Evolutionary conservation across 64 coral and sea anemone genomes (phyloP).

Genomic region (Pocillopora damicornis): DNA sequence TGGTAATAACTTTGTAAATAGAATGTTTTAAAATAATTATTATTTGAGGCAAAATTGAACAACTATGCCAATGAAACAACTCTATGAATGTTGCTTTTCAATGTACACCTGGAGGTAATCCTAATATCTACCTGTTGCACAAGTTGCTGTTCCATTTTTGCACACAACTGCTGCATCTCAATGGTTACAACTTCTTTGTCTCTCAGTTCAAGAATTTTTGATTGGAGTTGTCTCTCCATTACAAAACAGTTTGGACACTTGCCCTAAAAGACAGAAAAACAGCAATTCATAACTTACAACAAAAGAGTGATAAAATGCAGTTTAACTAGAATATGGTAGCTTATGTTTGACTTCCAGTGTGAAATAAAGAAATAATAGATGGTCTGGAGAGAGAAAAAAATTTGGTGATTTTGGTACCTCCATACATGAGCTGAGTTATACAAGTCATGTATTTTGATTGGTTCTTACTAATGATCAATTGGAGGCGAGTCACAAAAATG

Average conservation of each 20-base stretch:
- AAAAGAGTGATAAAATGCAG: not conserved
- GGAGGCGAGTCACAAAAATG: too few species aligned
- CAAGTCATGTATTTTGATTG: not conserved
- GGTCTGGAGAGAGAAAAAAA: too few species aligned
- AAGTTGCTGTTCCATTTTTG: conserved; percentile 91
- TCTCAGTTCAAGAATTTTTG: conserved; percentile 70
- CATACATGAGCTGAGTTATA: not conserved
- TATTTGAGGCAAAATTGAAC: too few species aligned
- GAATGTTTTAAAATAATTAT: too few species aligned
- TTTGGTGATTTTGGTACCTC: too few species aligned
- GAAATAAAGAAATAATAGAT: too few species aligned
- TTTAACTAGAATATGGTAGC: not conserved
- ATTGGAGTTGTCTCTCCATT: conserved; percentile 83
- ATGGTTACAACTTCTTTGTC: conserved; percentile 64
- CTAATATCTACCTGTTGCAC: conserved; percentile 65
- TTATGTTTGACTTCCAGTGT: not conserved
- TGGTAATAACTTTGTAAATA: too few species aligned
- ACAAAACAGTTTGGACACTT: conserved; percentile 71
- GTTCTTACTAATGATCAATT: too few species aligned
- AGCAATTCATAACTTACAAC: not conserved
- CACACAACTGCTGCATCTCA: conserved; percentile 78
- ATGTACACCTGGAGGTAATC: too few species aligned
- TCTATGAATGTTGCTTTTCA: too few species aligned
- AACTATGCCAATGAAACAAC: too few species aligned
- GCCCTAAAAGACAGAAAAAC: conserved; percentile 32